Evolutionary conservation across 2,888 invertebrate genomes (phyloP).

Genomic region (Arctia plantaginis): DNA sequence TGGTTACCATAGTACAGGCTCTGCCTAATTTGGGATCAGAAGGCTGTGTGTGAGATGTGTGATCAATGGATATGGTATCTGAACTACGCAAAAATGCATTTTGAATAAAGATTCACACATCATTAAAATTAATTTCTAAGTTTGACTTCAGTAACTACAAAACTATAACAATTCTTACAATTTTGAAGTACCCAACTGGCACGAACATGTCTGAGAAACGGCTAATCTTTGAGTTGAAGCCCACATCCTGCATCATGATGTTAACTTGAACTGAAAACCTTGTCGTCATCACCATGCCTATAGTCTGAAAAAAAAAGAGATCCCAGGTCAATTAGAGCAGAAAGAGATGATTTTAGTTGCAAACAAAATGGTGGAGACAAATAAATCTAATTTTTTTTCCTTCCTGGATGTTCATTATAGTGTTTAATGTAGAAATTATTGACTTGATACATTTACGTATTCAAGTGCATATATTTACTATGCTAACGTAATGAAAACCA

Average conservation of each 20-base stretch:
- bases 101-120: background rate
- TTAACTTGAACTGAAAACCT: slow-evolving; percentile 89
- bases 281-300: slow-evolving; percentile 88
- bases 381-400: no score
- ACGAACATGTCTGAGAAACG: slow-evolving; percentile 88
- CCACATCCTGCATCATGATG: slow-evolving; percentile 87
- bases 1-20: no score
- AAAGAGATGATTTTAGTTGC: background rate
- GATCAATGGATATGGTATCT: no score
- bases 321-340: background rate
- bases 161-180: slow-evolving; percentile 76
- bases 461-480: no score
- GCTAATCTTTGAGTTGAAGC: slow-evolving; percentile 83
- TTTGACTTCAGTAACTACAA: background rate
- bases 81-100: no score
- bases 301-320: slow-evolving; percentile 71
- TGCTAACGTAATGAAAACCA: no score
- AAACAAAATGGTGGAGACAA: background rate
- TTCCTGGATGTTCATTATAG: no score
- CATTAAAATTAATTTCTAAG: background rate
- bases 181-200: slow-evolving; percentile 89
- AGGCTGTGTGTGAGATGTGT: no score
- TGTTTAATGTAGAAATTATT: no score
- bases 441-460: no score
- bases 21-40: no score